These are phyloP conservation scores for Paraplagusia blochii DNA, from an alignment of 2,113 vertebrate species.

Conservation along the genomic window DNA sequence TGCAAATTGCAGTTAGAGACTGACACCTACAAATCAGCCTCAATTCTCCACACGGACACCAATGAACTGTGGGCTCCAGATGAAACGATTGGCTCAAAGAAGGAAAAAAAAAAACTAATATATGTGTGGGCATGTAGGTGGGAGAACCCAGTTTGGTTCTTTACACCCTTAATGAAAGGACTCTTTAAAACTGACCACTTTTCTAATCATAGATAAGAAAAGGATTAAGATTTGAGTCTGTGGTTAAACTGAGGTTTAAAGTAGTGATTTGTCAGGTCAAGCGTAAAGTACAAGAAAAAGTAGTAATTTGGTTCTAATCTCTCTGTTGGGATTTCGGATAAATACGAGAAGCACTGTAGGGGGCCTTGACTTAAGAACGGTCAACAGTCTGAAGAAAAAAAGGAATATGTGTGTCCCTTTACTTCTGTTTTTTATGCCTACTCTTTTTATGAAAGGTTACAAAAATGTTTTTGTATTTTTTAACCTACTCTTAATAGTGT, in stretches of 20 bases:
- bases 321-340: background rate
- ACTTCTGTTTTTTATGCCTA: no score
- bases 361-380: background rate
- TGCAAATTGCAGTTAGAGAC: conserved; percentile 25
- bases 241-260: background rate
- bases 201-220: conserved; percentile 20
- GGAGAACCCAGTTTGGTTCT: conserved; percentile 9
- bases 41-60: conserved; percentile 9
- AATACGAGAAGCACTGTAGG: background rate
- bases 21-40: conserved; percentile 23
- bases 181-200: background rate
- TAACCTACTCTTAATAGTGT: no score
- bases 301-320: background rate
- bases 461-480: no score
- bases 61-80: conserved; percentile 18
- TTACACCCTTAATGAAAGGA: conserved; percentile 1
- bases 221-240: conserved; percentile 4
- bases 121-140: conserved; percentile 2
- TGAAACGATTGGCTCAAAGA: background rate
- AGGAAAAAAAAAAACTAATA: background rate
- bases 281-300: conserved; percentile 9
- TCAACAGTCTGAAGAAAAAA: no score
- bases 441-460: no score
- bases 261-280: conserved; percentile 2
- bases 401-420: no score